Percentiles rank a stretch among this genome's conserved stretches.
phyloP scores from a whole-genome alignment of 2,888 invertebrate species.

The Drepanosiphum platanoidis region DNA sequence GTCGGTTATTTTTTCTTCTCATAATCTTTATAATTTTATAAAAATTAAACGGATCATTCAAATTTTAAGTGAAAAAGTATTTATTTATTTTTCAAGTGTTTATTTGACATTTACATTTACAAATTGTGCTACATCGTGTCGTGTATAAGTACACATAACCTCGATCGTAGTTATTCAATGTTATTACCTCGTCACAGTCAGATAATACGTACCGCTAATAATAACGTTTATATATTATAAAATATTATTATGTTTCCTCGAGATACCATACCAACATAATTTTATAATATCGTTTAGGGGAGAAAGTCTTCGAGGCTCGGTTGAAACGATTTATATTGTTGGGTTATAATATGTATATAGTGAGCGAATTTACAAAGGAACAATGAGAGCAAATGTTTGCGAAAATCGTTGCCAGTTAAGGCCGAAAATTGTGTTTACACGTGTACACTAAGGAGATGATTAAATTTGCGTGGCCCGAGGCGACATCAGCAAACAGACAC shows the following conservation, averaged over 20 bases:
- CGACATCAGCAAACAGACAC: slow-evolving; percentile 48
- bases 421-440: slow-evolving; percentile 57
- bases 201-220: background rate
- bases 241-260: background rate
- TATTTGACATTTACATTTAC: background rate
- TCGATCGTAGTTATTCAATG: background rate
- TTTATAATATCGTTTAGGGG: slow-evolving; percentile 41
- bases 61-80: no score
- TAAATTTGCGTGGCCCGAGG: slow-evolving; percentile 60
- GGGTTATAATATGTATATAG: slow-evolving; percentile 29
- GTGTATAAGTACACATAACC: background rate
- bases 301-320: slow-evolving; percentile 7
- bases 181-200: background rate
- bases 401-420: slow-evolving; percentile 49
- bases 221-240: background rate
- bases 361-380: slow-evolving; percentile 45
- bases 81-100: no score
- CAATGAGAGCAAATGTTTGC: slow-evolving; percentile 57
- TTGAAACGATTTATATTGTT: background rate
- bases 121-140: no score
- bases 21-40: no score
- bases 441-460: slow-evolving; percentile 48
- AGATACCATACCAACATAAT: slow-evolving; percentile 13
- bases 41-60: no score
- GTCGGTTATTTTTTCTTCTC: no score